phyloP scores from a whole-genome alignment of 1,140 invertebrate species.

The Anastrepha obliqua region DNA sequence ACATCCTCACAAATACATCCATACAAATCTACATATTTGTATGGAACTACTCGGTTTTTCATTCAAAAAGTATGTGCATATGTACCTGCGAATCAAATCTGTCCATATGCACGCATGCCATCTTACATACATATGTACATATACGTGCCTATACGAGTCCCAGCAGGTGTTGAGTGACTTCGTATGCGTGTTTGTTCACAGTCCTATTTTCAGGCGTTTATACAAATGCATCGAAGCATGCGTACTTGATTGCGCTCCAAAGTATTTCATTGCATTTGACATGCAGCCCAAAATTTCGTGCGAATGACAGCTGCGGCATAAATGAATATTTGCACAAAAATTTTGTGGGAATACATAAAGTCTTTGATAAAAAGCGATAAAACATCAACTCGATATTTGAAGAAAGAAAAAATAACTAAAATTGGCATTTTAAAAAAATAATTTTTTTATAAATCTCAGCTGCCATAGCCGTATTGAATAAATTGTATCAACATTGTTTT shows the following conservation, averaged over 20 bases:
- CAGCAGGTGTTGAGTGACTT: no score
- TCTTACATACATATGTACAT: neutral
- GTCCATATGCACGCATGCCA: neutral
- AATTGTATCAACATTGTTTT: no score
- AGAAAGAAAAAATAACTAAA: no score
- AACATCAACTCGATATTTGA: no score
- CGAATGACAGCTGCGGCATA: neutral
- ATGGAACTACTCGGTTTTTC: neutral
- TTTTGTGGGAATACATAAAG: neutral
- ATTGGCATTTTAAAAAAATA: no score
- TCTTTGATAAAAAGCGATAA: no score
- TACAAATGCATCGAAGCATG: no score
- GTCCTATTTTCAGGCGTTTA: no score
- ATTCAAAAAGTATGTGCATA: neutral
- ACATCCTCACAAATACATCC: neutral
- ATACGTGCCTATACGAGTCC: neutral
- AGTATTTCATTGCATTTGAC: neutral
- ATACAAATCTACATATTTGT: neutral
- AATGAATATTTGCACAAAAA: neutral
- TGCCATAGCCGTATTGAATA: no score
- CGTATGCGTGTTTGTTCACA: no score
- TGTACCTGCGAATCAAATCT: neutral
- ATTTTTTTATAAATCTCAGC: no score
- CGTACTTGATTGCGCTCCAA: neutral
- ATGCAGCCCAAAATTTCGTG: neutral